Conservation (phyloP, 2,888 invertebrate genomes). For the Lamproptera curius region DNA sequence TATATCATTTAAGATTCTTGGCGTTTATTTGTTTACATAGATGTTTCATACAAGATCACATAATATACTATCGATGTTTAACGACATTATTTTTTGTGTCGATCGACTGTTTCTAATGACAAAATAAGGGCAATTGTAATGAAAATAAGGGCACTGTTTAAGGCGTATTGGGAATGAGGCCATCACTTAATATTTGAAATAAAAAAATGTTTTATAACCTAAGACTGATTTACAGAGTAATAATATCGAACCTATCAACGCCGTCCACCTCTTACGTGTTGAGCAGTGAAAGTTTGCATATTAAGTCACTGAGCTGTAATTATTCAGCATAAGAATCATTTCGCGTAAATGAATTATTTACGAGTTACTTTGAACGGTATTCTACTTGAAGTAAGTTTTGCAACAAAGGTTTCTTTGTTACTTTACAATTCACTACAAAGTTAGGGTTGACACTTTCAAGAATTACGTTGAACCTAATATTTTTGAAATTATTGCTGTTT, state of each 20-base stretch:
- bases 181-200: not conserved
- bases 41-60: too few relatives aligned
- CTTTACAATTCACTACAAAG: not conserved
- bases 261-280: not conserved
- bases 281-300: constrained; percentile 3
- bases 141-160: not conserved
- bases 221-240: not conserved
- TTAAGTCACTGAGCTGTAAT: not conserved
- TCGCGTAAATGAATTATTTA: not conserved
- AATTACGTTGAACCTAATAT: too few relatives aligned
- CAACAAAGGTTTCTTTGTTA: constrained; percentile 1
- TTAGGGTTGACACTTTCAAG: not conserved
- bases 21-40: too few relatives aligned
- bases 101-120: not conserved
- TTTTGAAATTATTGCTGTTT: too few relatives aligned
- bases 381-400: not conserved
- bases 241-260: not conserved
- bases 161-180: not conserved
- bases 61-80: too few relatives aligned
- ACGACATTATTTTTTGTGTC: too few relatives aligned
- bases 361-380: not conserved
- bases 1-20: too few relatives aligned
- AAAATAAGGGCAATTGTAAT: not conserved
- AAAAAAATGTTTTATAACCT: not conserved
- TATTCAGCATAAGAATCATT: not conserved